These are phyloP conservation scores for Parelbella ahira DNA, from an alignment of 2,888 invertebrate species.

Conservation along the genomic window DNA sequence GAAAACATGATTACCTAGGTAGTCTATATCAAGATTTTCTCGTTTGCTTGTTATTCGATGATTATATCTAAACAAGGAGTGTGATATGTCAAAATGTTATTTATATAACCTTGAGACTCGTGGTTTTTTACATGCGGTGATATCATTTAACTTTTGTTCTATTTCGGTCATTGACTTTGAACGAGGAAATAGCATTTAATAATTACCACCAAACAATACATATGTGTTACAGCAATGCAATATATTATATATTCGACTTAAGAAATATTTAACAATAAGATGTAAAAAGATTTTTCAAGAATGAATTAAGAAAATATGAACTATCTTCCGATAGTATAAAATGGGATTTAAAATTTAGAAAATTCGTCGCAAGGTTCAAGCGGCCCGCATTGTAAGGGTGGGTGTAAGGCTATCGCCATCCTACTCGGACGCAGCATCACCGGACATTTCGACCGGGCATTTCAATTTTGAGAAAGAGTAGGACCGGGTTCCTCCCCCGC, in stretches of 20 bases:
- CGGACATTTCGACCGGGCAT: slow-evolving; percentile 82
- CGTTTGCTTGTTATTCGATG: slow-evolving; percentile 23
- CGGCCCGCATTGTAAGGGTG: slow-evolving; percentile 79
- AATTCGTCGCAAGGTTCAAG: slow-evolving; percentile 70
- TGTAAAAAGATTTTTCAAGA: no score
- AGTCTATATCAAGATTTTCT: slow-evolving; percentile 20
- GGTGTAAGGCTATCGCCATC: slow-evolving; percentile 78
- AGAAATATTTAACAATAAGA: no score
- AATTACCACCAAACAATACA: slow-evolving; percentile 20
- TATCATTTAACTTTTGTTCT: slow-evolving; percentile 31
- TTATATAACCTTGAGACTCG: slow-evolving; percentile 28
- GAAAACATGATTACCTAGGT: slow-evolving; percentile 5
- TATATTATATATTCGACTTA: no score
- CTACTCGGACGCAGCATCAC: slow-evolving; percentile 80
- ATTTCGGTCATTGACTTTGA: slow-evolving; percentile 50
- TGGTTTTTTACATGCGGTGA: slow-evolving; percentile 26
- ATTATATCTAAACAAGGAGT: slow-evolving; percentile 22
- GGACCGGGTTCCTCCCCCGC: slow-evolving; percentile 68
- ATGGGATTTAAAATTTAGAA: slow-evolving; percentile 72
- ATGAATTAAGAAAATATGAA: slow-evolving; percentile 10
- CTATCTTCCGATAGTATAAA: slow-evolving; percentile 36
- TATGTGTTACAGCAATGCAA: no score
- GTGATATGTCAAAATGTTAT: slow-evolving; percentile 26
- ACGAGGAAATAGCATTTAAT: slow-evolving; percentile 45
- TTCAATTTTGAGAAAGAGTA: slow-evolving; percentile 82